Evolutionary conservation across 2,888 invertebrate species (phyloP).

Genomic region (Tridacna crocea): DNA sequence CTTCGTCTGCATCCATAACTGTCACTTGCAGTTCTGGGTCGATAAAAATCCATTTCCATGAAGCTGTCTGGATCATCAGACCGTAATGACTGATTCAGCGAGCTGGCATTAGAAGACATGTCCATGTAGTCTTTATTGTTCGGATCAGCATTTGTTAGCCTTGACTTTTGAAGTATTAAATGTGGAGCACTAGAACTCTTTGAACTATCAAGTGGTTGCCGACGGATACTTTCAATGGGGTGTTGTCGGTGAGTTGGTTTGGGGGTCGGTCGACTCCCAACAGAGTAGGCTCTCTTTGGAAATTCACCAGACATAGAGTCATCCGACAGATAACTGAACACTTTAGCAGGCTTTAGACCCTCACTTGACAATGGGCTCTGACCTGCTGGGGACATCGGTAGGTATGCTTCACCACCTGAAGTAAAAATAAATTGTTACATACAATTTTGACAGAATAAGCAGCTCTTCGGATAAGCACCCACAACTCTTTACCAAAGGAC

Average conservation of each 20-base stretch:
- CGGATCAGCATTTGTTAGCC: slow-evolving; percentile 32
- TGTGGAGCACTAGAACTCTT: slow-evolving; percentile 90
- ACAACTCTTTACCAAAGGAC: too few relatives aligned
- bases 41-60: slow-evolving; percentile 82
- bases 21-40: slow-evolving; percentile 79
- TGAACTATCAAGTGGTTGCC: slow-evolving; percentile 72
- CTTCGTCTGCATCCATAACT: slow-evolving; percentile 78
- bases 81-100: slow-evolving; percentile 72
- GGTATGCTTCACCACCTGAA: slow-evolving; percentile 86
- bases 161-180: slow-evolving; percentile 81
- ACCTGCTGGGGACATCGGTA: slow-evolving; percentile 74
- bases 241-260: slow-evolving; percentile 58
- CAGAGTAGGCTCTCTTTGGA: slow-evolving; percentile 90
- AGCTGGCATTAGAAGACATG: slow-evolving; percentile 61
- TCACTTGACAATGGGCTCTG: slow-evolving; percentile 67
- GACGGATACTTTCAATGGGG: slow-evolving; percentile 64
- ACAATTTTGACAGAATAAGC: background rate
- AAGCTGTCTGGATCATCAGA: slow-evolving; percentile 81
- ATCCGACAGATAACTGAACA: slow-evolving; percentile 87
- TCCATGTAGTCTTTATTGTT: slow-evolving; percentile 47
- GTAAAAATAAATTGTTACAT: slow-evolving; percentile 19
- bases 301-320: slow-evolving; percentile 85
- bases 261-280: slow-evolving; percentile 89
- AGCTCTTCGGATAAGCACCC: too few relatives aligned
- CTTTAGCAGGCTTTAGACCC: slow-evolving; percentile 91